phyloP scores from a whole-genome alignment of 2,888 invertebrate genomes.

The Thymelicus sylvestris region DNA sequence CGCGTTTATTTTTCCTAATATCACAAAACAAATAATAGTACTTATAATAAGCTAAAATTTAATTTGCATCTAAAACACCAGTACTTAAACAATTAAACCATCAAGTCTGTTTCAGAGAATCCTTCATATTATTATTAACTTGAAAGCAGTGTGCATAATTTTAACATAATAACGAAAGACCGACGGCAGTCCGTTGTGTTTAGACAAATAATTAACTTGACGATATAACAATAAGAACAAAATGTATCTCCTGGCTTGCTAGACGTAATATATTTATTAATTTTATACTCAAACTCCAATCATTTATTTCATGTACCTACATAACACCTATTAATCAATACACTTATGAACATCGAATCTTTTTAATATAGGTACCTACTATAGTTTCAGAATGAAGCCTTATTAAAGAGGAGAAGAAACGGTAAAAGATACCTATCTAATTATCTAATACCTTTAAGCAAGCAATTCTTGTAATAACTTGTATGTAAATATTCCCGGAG shows the following conservation, averaged over 20 bases:
- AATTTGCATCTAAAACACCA: conserved; percentile 22
- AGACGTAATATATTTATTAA: not conserved
- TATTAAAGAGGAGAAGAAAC: no score
- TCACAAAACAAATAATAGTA: no score
- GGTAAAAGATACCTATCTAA: no score
- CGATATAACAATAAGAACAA: conserved; percentile 16
- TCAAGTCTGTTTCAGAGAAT: not conserved
- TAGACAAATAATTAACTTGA: conserved; percentile 27
- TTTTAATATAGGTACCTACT: no score
- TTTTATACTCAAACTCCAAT: not conserved
- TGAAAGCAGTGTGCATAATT: conserved; percentile 31
- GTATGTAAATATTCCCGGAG: no score
- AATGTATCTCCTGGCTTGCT: conserved; percentile 12
- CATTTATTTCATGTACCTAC: no score
- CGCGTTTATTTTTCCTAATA: not conserved
- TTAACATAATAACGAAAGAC: conserved; percentile 33
- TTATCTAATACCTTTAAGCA: no score
- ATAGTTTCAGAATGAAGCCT: no score
- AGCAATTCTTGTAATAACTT: no score
- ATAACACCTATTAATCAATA: no score
- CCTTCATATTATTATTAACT: conserved; percentile 13
- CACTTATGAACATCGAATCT: no score
- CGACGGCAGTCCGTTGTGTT: conserved; percentile 15
- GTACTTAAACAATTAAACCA: conserved; percentile 28
- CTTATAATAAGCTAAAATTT: no score